Evolutionary conservation across 2,113 vertebrate species (phyloP).

Genomic region (Lagenorhynchus albirostris): DNA sequence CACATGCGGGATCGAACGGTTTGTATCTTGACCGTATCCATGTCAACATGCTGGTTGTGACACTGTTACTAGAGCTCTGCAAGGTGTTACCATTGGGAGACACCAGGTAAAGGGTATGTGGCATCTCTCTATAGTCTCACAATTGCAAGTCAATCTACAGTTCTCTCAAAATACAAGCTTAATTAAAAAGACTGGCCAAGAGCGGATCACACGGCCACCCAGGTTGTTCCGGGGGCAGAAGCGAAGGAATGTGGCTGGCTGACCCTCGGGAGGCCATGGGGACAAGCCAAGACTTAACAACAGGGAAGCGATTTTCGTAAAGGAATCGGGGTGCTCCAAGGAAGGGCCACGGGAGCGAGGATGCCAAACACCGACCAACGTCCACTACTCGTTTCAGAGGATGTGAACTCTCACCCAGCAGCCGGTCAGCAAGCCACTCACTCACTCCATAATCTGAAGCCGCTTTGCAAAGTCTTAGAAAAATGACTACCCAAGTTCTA

Average conservation of each 20-base stretch:
- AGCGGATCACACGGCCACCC: background rate
- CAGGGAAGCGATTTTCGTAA: accelerated
- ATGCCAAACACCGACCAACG: background rate
- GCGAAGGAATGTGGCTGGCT: background rate
- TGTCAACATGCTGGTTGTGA: background rate
- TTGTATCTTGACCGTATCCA: too few relatives aligned
- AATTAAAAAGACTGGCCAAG: background rate
- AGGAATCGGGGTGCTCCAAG: background rate
- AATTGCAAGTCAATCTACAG: background rate
- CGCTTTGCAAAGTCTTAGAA: background rate
- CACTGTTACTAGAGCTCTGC: too few relatives aligned
- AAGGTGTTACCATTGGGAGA: background rate
- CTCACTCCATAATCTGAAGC: background rate
- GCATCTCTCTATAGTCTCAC: background rate
- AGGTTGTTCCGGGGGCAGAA: background rate
- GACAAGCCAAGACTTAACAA: background rate
- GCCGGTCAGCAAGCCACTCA: background rate
- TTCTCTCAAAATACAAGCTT: background rate
- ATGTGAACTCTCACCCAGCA: background rate
- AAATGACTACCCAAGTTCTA: background rate
- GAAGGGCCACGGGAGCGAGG: background rate
- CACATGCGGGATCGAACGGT: background rate
- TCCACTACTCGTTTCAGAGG: background rate
- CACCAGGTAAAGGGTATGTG: too few relatives aligned
- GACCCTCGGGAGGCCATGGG: background rate